Conservation (phyloP, 2,888 invertebrate genomes). For the Drosophila greeni region DNA sequence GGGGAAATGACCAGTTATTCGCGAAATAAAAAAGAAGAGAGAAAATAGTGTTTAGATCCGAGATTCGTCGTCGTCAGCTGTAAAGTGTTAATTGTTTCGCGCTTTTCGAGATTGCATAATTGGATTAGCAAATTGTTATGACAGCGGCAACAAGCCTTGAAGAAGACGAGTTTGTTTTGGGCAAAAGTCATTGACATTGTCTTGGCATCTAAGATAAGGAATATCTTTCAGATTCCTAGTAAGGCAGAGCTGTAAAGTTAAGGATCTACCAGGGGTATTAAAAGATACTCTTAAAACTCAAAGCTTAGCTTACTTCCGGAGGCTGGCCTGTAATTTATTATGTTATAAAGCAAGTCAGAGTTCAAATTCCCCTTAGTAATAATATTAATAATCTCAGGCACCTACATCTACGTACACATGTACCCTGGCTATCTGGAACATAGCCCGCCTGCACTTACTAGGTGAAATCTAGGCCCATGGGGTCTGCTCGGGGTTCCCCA, state of each 20-base stretch:
- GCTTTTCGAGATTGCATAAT: constrained; percentile 32
- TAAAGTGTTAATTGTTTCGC: constrained; percentile 44
- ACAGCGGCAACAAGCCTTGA: constrained; percentile 3
- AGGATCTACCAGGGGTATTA: neutral
- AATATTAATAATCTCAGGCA: constrained; percentile 27
- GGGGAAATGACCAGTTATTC: constrained; percentile 20
- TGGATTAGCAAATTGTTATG: constrained; percentile 30
- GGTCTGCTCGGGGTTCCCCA: constrained; percentile 6
- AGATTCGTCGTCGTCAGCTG: constrained; percentile 22
- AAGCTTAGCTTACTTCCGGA: neutral
- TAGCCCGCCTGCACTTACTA: constrained; percentile 17
- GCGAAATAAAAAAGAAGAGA: constrained; percentile 5
- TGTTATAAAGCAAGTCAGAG: neutral
- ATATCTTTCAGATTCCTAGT: neutral
- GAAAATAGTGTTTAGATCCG: constrained; percentile 17
- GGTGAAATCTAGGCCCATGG: constrained; percentile 38
- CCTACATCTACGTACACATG: constrained; percentile 2
- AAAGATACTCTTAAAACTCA: neutral
- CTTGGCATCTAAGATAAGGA: neutral
- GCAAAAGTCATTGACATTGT: constrained; percentile 18
- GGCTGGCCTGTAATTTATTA: neutral
- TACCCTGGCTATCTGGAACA: constrained; percentile 14
- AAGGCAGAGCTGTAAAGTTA: constrained; percentile 5
- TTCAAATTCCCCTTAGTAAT: constrained; percentile 3
- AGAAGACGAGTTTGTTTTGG: constrained; percentile 2